Base-by-base conservation (phyloP, 1,140 invertebrate species). In the Eurosta solidaginis region DNA sequence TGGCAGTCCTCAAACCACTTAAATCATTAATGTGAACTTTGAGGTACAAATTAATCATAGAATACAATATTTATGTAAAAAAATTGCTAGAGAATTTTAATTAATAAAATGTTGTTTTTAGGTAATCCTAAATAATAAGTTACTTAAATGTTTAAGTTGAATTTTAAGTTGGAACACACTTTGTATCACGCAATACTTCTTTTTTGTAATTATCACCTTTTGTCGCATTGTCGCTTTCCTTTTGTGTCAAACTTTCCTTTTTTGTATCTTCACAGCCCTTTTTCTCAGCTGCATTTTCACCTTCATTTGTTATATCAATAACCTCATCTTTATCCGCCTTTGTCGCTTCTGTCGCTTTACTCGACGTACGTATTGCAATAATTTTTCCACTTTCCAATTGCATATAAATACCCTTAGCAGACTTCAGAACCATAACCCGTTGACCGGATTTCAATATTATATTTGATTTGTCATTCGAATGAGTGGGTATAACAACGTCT, bases 321-420 rank as follows among this genome's bases (percentile, higher is more conserved):
- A 86, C 82, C 75, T 85, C 85, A 42, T 82, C 84, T 79, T 84
- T 86, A 4, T 80, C 84, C 12, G 45, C 77, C 75, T 81, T 83
- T 45, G 83, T 80, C 1, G 73, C 29, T 45, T 85, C 82, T 12
- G 80, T 14, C 7, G 81, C 79, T 68, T 87, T 86, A 3, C 82
- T 78, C 45, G 85, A 82, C n/a, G 86, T 87, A 40, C 84, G 81
- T 78, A 98, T 97, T n/a, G 96, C 96, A 83, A 98, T 97, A 78
- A 98, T 97, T 89, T 97, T 97, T n/a, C 96, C 96, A 83, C 96
- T 96, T 84, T 96, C 95, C 27, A 97, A 89, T 80, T 97, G 94
- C 92, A 98, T 96, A 87, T 98, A 98, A 78, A 98, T 97, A 42
- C 96, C 97, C 89, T 97, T 97, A 0, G 96, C 94, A 20, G 96